These are phyloP conservation scores for Pseudorhiza aurosa DNA, from an alignment of 30 jellyfish, hydroid and myxozoan species.

Conservation along the genomic window DNA sequence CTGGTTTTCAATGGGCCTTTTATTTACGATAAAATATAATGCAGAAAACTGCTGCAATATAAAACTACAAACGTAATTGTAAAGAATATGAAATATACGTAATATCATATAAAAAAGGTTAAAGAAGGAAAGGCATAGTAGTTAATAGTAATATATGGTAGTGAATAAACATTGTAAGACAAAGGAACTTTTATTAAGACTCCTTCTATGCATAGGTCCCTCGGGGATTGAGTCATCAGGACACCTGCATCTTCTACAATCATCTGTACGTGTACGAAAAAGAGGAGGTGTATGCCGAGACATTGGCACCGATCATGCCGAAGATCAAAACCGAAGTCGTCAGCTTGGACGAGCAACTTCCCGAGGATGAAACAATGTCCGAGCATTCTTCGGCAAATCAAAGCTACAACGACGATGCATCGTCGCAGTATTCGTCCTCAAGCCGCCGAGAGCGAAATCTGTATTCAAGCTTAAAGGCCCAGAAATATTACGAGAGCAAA, in stretches of 20 bases:
- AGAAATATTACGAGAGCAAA: conserved; percentile 38
- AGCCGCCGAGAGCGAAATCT: conserved; percentile 66
- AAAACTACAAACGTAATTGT: no score
- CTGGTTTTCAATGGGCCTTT: no score
- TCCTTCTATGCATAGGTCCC: conserved; percentile 73
- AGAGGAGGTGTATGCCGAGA: conserved; percentile 82
- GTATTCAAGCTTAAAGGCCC: conserved; percentile 60
- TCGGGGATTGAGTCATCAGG: conserved; percentile 66
- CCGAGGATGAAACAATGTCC: conserved; percentile 47
- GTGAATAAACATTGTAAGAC: no score
- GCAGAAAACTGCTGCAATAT: no score
- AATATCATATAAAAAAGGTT: no score
- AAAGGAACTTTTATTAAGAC: no score
- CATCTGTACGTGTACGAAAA: conserved; percentile 86
- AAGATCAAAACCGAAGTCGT: conserved; percentile 45
- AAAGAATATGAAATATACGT: no score
- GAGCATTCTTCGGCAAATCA: conserved; percentile 40
- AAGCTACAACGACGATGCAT: conserved; percentile 65
- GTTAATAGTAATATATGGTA: no score
- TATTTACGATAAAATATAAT: no score
- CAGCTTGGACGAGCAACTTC: conserved; percentile 40
- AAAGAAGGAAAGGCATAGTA: no score
- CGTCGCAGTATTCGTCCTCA: conserved; percentile 62
- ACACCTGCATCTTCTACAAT: conserved; percentile 81
- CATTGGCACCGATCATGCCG: conserved; percentile 71